A percentile compares a stretch with the other conserved stretches of the same genome.
Conservation (phyloP, 2,888 invertebrate genomes). For the Alviniconcha strummeri region DNA sequence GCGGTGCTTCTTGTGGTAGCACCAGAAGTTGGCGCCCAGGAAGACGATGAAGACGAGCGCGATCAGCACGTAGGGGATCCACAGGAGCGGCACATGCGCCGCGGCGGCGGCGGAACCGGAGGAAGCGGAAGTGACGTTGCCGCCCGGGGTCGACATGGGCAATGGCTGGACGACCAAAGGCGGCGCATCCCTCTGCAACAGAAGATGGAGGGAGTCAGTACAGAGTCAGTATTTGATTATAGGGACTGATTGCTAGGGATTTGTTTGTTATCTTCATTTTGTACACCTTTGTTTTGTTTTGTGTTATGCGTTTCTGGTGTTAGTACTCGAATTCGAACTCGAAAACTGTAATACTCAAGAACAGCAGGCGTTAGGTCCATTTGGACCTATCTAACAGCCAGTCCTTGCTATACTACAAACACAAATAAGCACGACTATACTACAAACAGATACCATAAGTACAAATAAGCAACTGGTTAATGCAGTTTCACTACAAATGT, state of each 20-base stretch:
- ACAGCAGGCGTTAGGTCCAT: too few species aligned
- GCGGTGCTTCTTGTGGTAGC: constrained; percentile 53
- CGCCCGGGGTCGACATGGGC: constrained; percentile 16
- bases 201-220: not conserved
- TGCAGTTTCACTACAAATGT: too few species aligned
- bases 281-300: not conserved
- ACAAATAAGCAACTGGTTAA: too few species aligned
- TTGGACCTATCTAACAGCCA: too few species aligned
- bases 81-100: constrained; percentile 43
- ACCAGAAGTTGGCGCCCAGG: constrained; percentile 55
- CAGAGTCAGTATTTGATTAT: not conserved
- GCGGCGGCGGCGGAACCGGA: not conserved
- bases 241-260: not conserved
- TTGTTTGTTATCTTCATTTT: not conserved
- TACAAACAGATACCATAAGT: too few species aligned
- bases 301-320: not conserved
- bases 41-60: constrained; percentile 49
- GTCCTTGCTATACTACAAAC: too few species aligned
- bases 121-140: constrained; percentile 12
- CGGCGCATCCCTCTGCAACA: constrained; percentile 19
- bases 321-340: too few species aligned
- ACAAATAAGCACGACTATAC: too few species aligned
- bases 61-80: constrained; percentile 57
- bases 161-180: not conserved
- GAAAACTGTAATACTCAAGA: too few species aligned